A percentile compares a stretch with the other conserved stretches of the same genome.
Evolutionary conservation across 30 jellyfish, hydroid and myxozoan genomes (phyloP).

Genomic region (Morbakka virulenta): DNA sequence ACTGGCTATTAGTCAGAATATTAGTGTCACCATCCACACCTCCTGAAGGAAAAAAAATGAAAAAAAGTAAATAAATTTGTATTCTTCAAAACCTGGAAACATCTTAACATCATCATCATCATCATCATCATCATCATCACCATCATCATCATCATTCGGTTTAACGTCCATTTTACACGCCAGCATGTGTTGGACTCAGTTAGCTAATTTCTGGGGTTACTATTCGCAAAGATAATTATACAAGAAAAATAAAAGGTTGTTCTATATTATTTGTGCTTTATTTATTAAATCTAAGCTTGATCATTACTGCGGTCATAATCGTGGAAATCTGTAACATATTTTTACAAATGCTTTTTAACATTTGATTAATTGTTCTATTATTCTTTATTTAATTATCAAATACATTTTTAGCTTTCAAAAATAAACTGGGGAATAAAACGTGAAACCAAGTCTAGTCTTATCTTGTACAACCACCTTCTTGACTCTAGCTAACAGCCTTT

Average conservation of each 20-base stretch:
- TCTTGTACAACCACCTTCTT: too few species aligned
- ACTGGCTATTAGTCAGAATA: slow-evolving; percentile 8
- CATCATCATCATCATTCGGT: slow-evolving; percentile 20
- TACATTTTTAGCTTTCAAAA: too few species aligned
- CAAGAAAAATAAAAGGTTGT: background rate
- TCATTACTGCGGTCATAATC: too few species aligned
- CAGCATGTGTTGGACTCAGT: slow-evolving; percentile 47
- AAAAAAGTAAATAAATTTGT: too few species aligned
- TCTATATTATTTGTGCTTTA: background rate
- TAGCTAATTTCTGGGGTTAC: slow-evolving; percentile 8
- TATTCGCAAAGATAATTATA: background rate
- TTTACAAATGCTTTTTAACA: too few species aligned
- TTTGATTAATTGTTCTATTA: too few species aligned
- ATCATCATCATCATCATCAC: slow-evolving; percentile 57
- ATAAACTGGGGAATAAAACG: too few species aligned
- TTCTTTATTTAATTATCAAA: too few species aligned
- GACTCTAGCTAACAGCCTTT: too few species aligned
- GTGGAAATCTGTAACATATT: too few species aligned
- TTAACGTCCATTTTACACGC: background rate
- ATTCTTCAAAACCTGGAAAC: background rate
- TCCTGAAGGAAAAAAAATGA: slow-evolving; percentile 21
- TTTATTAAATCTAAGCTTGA: too few species aligned
- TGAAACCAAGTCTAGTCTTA: too few species aligned
- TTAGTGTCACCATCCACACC: slow-evolving; percentile 57
- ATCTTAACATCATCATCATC: background rate